These are phyloP conservation scores for Chymomyza procnemis DNA, from an alignment of 2,888 invertebrate species.

Conservation along the genomic window DNA sequence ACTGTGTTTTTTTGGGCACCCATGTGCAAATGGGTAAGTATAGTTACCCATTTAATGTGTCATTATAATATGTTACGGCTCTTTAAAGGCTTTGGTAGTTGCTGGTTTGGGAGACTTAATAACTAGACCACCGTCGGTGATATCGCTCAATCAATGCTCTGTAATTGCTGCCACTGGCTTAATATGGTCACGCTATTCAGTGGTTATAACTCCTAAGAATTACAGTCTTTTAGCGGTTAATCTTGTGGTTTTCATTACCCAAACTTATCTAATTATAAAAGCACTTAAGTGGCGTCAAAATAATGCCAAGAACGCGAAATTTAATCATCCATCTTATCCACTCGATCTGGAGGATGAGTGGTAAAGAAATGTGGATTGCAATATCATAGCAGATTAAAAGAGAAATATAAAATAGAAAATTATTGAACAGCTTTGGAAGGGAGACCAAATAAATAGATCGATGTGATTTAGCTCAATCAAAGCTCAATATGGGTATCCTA, in stretches of 20 bases:
- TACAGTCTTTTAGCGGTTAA: constrained; percentile 52
- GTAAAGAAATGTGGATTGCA: constrained; percentile 1
- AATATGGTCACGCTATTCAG: constrained; percentile 54
- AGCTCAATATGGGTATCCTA: no score
- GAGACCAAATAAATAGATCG: no score
- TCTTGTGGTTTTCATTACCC: constrained; percentile 40
- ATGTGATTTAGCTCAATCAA: no score
- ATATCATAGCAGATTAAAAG: no score
- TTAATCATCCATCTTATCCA: constrained; percentile 12
- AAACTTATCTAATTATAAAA: constrained; percentile 36
- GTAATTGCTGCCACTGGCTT: constrained; percentile 44
- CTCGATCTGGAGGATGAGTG: constrained; percentile 14
- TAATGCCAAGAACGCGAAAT: constrained; percentile 11
- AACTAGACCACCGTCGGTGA: constrained; percentile 39
- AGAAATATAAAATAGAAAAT: no score
- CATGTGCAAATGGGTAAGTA: constrained; percentile 62
- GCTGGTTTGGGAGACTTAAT: constrained; percentile 53
- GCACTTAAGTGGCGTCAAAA: constrained; percentile 43
- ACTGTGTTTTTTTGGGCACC: constrained; percentile 72
- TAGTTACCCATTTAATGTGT: no score
- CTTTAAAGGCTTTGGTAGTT: constrained; percentile 35
- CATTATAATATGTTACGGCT: no score
- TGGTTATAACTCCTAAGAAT: constrained; percentile 56
- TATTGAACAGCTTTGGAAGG: no score
- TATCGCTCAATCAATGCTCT: constrained; percentile 48